These are phyloP conservation scores for Apostichopus japonicus DNA, from an alignment of 35 echinoderm and acorn worm genomes.

Conservation along the genomic window DNA sequence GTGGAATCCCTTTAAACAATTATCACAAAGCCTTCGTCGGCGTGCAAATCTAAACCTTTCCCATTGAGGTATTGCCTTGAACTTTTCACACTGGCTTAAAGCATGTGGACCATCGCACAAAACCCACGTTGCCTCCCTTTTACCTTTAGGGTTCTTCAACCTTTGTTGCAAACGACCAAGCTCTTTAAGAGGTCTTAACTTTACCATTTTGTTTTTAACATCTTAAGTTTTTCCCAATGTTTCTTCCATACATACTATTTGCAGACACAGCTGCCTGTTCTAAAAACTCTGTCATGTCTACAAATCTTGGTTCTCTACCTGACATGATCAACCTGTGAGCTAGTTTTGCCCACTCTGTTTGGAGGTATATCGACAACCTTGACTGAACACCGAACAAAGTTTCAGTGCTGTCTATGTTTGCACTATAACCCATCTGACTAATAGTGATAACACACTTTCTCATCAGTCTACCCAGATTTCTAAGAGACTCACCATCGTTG, in stretches of 20 bases:
- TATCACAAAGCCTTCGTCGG: slow-evolving; percentile 43
- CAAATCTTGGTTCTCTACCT: neutral
- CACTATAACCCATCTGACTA: slow-evolving; percentile 9
- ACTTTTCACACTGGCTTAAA: neutral
- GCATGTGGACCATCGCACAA: neutral
- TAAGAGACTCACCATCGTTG: neutral
- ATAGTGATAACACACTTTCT: neutral
- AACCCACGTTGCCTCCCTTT: neutral
- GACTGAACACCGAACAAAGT: neutral
- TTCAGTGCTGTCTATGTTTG: slow-evolving; percentile 9
- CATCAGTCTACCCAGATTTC: neutral
- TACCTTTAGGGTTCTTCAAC: neutral
- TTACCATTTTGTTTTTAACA: neutral
- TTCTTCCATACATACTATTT: slow-evolving; percentile 57
- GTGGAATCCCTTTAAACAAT: slow-evolving; percentile 50
- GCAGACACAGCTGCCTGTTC: slow-evolving; percentile 37
- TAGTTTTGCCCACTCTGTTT: neutral
- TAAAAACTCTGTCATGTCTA: slow-evolving; percentile 41
- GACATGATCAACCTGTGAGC: neutral
- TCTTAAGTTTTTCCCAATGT: neutral
- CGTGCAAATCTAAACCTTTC: slow-evolving; percentile 46
- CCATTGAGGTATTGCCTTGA: slow-evolving; percentile 40
- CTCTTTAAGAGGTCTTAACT: too few species aligned
- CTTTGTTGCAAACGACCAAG: too few species aligned
- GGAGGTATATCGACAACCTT: neutral